Percentiles rank a stretch among this genome's conserved stretches.
phyloP scores from a whole-genome alignment of 2,797 vertebrate species.

The Thripadectes ignobilis region DNA sequence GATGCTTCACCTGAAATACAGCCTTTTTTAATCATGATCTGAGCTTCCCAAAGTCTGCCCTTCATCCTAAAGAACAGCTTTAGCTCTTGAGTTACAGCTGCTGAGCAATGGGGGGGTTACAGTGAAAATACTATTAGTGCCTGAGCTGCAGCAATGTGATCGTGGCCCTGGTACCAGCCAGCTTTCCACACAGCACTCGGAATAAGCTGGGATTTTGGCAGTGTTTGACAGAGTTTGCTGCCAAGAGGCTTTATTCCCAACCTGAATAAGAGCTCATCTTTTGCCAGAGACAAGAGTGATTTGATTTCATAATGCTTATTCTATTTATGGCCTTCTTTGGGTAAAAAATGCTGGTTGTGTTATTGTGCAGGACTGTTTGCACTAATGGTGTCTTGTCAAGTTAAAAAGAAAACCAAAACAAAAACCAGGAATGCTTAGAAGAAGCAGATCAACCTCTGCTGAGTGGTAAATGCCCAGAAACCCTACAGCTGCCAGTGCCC shows the following conservation, averaged over 20 bases:
- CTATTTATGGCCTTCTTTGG: conserved; percentile 77
- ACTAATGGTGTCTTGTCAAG: not conserved
- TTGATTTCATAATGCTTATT: conserved; percentile 54
- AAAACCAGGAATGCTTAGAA: not conserved
- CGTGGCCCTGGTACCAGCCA: not conserved
- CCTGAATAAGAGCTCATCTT: conserved; percentile 57
- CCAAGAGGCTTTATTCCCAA: conserved; percentile 66
- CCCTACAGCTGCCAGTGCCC: not conserved
- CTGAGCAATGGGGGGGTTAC: not conserved
- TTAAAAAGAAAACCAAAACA: not conserved
- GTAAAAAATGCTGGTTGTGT: conserved; percentile 55
- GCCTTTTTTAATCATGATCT: not conserved
- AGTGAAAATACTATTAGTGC: not conserved
- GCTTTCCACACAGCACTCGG: not conserved
- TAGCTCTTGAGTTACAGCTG: not conserved
- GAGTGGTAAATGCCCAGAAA: not conserved
- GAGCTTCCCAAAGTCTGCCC: not conserved
- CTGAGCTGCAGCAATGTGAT: not conserved
- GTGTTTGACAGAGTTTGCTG: conserved; percentile 36
- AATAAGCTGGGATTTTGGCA: conserved; percentile 47
- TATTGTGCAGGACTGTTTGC: not conserved
- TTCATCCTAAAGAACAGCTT: not conserved
- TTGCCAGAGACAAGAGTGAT: conserved; percentile 55
- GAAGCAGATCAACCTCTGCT: not conserved
- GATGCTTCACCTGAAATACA: not conserved